A percentile compares a stretch with the other conserved stretches of the same genome.
Evolutionary conservation across 2,113 vertebrate genomes (phyloP).

Genomic region (Eupsittula cactorum): DNA sequence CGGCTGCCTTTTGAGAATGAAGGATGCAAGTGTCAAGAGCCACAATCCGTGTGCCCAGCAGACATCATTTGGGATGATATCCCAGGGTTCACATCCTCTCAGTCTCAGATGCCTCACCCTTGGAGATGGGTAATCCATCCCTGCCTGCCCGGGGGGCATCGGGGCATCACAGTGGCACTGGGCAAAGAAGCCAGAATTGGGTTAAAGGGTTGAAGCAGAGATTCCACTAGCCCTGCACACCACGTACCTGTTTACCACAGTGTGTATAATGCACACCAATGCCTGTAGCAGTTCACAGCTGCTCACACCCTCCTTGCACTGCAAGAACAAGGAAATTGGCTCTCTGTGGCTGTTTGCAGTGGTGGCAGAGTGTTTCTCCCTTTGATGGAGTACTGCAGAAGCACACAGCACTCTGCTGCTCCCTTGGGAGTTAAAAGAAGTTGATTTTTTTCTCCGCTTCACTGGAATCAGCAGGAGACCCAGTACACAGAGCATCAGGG

Average conservation of each 20-base stretch:
- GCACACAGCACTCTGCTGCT: neutral
- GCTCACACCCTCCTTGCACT: neutral
- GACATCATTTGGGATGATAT: neutral
- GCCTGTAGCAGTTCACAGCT: neutral
- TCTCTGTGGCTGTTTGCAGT: neutral
- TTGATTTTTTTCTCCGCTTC: neutral
- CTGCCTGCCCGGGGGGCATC: neutral
- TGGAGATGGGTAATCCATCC: neutral
- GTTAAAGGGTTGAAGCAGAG: neutral
- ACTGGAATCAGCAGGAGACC: neutral
- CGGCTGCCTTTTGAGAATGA: neutral
- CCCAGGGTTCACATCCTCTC: neutral
- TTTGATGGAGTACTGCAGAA: neutral
- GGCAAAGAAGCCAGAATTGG: neutral
- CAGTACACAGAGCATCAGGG: neutral
- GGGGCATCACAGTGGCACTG: accelerated
- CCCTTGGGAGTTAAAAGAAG: neutral
- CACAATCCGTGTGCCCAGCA: neutral
- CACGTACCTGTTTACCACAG: neutral
- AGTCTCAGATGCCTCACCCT: accelerated
- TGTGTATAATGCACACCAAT: neutral
- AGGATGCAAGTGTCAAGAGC: neutral
- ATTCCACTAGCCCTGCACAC: neutral
- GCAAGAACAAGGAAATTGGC: neutral
- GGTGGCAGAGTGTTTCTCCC: neutral